Conservation (phyloP, 2,797 vertebrate genomes). For the Champsocephalus esox region DNA sequence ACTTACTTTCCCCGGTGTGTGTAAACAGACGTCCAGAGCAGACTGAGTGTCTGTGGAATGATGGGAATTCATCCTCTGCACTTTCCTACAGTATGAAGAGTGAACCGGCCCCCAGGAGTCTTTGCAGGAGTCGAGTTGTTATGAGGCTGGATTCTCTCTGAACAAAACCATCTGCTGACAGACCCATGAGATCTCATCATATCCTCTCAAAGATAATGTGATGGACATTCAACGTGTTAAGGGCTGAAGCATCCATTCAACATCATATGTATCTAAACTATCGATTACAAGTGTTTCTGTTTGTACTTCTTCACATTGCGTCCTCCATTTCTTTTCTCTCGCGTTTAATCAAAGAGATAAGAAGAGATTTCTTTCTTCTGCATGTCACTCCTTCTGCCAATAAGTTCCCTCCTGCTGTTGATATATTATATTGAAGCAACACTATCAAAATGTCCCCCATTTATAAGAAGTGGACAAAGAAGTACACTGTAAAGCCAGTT, state of each 20-base stretch:
- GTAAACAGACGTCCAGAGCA: constrained; percentile 9
- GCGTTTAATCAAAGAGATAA: too few species aligned
- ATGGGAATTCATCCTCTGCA: constrained; percentile 14
- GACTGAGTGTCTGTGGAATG: constrained; percentile 35
- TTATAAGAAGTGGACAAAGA: background rate
- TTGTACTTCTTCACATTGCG: background rate
- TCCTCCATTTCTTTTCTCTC: background rate
- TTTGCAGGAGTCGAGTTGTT: background rate
- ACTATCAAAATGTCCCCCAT: too few species aligned
- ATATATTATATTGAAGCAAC: too few species aligned
- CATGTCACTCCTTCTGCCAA: too few species aligned
- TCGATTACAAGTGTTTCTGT: background rate
- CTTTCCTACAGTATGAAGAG: background rate
- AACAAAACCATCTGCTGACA: constrained; percentile 15
- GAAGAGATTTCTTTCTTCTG: too few species aligned
- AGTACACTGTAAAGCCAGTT: background rate
- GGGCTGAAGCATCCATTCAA: background rate
- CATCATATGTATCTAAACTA: too few species aligned
- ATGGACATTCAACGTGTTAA: background rate
- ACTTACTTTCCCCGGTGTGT: background rate
- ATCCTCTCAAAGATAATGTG: background rate
- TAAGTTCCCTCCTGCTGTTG: too few species aligned
- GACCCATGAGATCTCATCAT: background rate
- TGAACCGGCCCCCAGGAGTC: background rate
- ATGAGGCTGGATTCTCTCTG: background rate